Conservation (phyloP, 2,113 vertebrate species). For the Gallinago jamesoni region DNA sequence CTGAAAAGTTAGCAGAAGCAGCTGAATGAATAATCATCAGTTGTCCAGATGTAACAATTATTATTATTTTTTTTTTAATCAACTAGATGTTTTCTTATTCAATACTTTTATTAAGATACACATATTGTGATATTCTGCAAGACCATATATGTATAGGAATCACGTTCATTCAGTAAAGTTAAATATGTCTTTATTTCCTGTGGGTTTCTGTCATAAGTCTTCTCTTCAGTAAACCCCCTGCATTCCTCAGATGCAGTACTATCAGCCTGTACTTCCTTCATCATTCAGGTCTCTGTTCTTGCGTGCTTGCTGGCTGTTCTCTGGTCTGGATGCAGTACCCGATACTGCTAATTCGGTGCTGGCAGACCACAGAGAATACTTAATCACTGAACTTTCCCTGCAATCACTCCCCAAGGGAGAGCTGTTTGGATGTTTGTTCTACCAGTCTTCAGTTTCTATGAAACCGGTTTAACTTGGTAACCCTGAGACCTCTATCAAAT, state of each 20-base stretch:
- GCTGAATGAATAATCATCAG: neutral
- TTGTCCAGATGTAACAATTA: neutral
- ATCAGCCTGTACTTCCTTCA: neutral
- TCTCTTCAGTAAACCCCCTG: neutral
- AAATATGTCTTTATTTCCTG: neutral
- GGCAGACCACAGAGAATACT: neutral
- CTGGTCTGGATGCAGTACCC: neutral
- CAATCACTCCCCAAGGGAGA: neutral
- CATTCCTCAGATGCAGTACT: neutral
- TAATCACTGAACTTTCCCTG: neutral
- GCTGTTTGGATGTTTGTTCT: neutral
- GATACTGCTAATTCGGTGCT: neutral
- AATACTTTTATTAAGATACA: neutral
- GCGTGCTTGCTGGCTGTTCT: rapidly evolving
- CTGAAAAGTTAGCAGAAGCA: neutral
- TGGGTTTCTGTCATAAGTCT: neutral
- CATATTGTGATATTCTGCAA: neutral
- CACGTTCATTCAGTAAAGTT: neutral
- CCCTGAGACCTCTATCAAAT: neutral
- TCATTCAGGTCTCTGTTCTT: neutral
- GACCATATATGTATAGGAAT: neutral
- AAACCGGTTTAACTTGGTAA: neutral
- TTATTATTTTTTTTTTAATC: neutral
- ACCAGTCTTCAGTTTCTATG: neutral
- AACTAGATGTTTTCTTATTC: neutral